phyloP scores from a whole-genome alignment of 2,888 invertebrate genomes.

The Volucella zonaria region DNA sequence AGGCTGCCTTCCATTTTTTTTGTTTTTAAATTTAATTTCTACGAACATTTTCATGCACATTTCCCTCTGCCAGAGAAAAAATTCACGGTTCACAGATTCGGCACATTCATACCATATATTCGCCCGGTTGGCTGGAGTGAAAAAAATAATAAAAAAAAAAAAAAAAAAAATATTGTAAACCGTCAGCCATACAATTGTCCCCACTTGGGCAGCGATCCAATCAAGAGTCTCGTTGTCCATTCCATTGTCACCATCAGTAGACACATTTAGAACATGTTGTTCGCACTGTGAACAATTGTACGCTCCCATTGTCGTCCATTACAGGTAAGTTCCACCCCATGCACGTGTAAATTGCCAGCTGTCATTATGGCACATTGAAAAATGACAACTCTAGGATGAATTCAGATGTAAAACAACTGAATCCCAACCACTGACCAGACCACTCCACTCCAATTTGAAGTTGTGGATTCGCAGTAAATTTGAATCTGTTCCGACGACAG shows the following conservation, averaged over 20 bases:
- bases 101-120: slow-evolving; percentile 32
- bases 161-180: not conserved
- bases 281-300: slow-evolving; percentile 52
- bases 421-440: not conserved
- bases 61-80: slow-evolving; percentile 3
- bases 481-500: not conserved
- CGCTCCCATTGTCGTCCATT: slow-evolving; percentile 46
- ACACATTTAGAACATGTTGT: slow-evolving; percentile 38
- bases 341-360: slow-evolving; percentile 66
- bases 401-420: slow-evolving; percentile 25
- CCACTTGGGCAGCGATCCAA: slow-evolving; percentile 54
- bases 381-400: slow-evolving; percentile 47
- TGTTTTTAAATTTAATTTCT: not conserved
- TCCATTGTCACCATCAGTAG: slow-evolving; percentile 42
- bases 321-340: slow-evolving; percentile 56
- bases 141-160: slow-evolving; percentile 18
- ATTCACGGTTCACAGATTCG: slow-evolving; percentile 42
- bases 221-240: slow-evolving; percentile 54
- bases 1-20: not conserved
- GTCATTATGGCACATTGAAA: slow-evolving; percentile 44
- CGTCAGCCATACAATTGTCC: slow-evolving; percentile 29
- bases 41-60: slow-evolving; percentile 1
- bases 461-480: not conserved
- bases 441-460: slow-evolving; percentile 3
- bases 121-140: slow-evolving; percentile 59